phyloP scores from a whole-genome alignment of 2,888 invertebrate species.

The Drosophila diplacantha region DNA sequence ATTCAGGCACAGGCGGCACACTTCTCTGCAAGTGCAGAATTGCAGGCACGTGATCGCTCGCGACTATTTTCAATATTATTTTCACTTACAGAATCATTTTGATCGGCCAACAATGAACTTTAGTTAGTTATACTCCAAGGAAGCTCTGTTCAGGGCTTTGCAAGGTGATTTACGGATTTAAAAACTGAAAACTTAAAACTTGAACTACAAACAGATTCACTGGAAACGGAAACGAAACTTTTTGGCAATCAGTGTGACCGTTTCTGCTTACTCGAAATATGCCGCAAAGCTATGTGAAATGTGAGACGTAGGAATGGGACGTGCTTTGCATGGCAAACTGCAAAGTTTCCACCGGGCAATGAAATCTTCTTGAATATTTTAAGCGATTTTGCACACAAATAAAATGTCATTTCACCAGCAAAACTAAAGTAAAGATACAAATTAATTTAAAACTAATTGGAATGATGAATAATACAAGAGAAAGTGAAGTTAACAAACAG shows the following conservation, averaged over 20 bases:
- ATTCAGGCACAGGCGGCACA: not conserved
- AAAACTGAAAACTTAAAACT: not conserved
- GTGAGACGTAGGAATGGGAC: not conserved
- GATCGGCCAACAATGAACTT: not conserved
- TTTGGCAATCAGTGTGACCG: not conserved
- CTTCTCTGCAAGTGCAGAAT: not conserved
- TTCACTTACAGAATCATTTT: not conserved
- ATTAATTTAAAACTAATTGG: not conserved
- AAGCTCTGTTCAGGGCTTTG: not conserved
- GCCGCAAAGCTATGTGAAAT: not conserved
- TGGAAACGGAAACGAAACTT: not conserved
- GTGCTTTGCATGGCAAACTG: not conserved
- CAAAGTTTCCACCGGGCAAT: not conserved
- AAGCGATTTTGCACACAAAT: not conserved
- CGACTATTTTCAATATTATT: not conserved
- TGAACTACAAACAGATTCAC: not conserved
- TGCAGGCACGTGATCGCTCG: not conserved
- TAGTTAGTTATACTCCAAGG: not conserved
- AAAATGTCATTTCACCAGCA: not conserved
- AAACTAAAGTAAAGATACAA: not conserved
- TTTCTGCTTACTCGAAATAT: fast-evolving
- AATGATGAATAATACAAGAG: not conserved
- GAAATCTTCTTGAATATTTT: too few relatives aligned
- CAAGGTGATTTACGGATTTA: not conserved
- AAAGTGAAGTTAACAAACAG: not conserved